Percentiles rank a stretch among this genome's conserved stretches.
These are phyloP conservation scores for Linepithema humile DNA, from an alignment of 1,140 invertebrate genomes.

Conservation along the genomic window DNA sequence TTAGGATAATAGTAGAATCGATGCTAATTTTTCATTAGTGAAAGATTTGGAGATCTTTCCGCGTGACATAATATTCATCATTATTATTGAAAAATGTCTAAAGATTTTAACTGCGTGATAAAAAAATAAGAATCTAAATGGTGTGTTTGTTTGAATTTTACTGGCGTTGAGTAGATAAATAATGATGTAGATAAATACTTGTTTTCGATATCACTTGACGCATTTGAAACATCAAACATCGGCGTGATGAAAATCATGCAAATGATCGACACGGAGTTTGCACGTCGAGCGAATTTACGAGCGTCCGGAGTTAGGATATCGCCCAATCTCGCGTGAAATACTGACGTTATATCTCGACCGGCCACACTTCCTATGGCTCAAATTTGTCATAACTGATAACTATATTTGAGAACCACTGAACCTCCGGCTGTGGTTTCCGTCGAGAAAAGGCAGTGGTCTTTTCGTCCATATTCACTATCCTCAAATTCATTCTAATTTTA, in stretches of 20 bases:
- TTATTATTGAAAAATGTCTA: neutral
- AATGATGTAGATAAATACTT: neutral
- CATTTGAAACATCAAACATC: neutral
- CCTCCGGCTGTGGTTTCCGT: constrained; percentile 75
- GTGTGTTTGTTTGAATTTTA: neutral
- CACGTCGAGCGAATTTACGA: neutral
- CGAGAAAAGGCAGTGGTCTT: constrained; percentile 68
- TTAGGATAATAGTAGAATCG: neutral
- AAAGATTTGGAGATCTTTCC: neutral
- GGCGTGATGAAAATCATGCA: neutral
- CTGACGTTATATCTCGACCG: constrained; percentile 8
- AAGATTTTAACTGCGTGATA: neutral
- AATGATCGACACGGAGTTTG: neutral
- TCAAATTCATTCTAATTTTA: neutral
- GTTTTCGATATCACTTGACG: neutral
- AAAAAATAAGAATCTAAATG: neutral
- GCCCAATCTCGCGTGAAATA: neutral
- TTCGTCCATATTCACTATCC: neutral
- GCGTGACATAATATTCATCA: neutral
- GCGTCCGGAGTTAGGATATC: constrained; percentile 21
- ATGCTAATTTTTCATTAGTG: neutral
- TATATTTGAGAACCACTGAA: constrained; percentile 76
- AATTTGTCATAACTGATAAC: constrained; percentile 1
- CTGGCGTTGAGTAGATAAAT: neutral
- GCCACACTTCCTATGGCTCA: neutral